Percentiles rank a stretch among this genome's conserved stretches.
These are phyloP conservation scores for Hemichromis elongatus DNA, from an alignment of 2,113 vertebrate genomes.

Conservation along the genomic window DNA sequence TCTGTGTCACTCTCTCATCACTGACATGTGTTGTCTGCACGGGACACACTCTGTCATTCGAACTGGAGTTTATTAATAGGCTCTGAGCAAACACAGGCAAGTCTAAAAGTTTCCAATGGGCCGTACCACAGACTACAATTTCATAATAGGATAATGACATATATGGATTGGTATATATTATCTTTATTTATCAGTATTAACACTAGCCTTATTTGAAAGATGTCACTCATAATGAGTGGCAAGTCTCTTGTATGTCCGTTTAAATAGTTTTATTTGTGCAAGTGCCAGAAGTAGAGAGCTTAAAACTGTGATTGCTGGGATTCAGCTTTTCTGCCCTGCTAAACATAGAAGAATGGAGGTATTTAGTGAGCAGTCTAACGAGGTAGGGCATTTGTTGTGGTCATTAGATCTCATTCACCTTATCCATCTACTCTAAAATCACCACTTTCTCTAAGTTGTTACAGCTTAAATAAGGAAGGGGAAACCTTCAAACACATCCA, in stretches of 20 bases:
- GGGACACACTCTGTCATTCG: slow-evolving; percentile 70
- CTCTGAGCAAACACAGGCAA: slow-evolving; percentile 68
- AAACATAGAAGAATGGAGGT: slow-evolving; percentile 22
- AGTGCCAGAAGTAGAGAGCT: not conserved
- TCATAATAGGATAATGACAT: slow-evolving; percentile 72
- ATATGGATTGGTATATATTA: slow-evolving; percentile 62
- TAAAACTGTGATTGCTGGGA: not conserved
- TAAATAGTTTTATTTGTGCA: slow-evolving; percentile 14
- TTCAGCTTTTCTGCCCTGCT: not conserved
- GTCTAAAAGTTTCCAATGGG: slow-evolving; percentile 71
- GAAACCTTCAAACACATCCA: slow-evolving; percentile 76
- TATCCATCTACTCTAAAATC: slow-evolving; percentile 74
- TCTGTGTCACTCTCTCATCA: slow-evolving; percentile 39
- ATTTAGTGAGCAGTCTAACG: slow-evolving; percentile 34
- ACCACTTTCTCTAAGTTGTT: slow-evolving; percentile 71
- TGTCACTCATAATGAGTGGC: slow-evolving; percentile 60
- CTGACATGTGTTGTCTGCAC: slow-evolving; percentile 67
- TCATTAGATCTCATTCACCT: slow-evolving; percentile 62
- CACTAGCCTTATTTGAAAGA: slow-evolving; percentile 40
- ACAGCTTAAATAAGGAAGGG: slow-evolving; percentile 75
- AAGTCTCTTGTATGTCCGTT: slow-evolving; percentile 6
- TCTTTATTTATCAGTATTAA: slow-evolving; percentile 69
- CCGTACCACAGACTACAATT: slow-evolving; percentile 59
- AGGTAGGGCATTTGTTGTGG: slow-evolving; percentile 52
- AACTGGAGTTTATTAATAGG: slow-evolving; percentile 70